phyloP scores from a whole-genome alignment of 1,140 invertebrate species.

The Dreissena rostriformis region DNA sequence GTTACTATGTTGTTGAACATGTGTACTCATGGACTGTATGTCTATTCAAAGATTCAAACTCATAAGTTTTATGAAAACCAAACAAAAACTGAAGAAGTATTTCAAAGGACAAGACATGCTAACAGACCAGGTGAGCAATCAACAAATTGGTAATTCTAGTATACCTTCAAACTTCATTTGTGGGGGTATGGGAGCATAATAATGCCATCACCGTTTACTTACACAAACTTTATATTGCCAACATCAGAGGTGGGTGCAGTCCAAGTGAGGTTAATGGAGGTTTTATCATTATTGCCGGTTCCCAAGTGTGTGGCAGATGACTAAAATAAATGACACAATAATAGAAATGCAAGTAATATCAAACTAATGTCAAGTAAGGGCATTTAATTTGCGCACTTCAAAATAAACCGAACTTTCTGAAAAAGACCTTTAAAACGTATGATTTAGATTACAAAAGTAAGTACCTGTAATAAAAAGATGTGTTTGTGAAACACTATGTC shows the following conservation, averaged over 20 bases:
- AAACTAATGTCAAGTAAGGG: not conserved
- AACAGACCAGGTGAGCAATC: not conserved
- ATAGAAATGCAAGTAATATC: not conserved
- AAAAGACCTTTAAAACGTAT: not conserved
- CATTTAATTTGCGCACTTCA: not conserved
- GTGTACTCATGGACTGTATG: no score
- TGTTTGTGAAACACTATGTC: no score
- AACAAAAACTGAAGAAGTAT: not conserved
- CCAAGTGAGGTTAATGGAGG: slow-evolving; percentile 20
- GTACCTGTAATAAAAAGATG: no score
- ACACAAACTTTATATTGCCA: slow-evolving; percentile 47
- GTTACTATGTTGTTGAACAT: no score
- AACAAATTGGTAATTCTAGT: not conserved
- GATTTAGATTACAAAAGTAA: not conserved
- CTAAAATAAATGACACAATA: slow-evolving; percentile 21
- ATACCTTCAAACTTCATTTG: not conserved
- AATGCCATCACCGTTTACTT: slow-evolving; percentile 10
- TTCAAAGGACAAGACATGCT: not conserved
- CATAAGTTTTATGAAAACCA: not conserved
- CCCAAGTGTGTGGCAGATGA: slow-evolving; percentile 1
- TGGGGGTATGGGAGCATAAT: not conserved
- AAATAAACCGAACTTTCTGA: not conserved
- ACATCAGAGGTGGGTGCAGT: slow-evolving; percentile 31
- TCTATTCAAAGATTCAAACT: not conserved
- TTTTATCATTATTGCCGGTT: not conserved